Conservation (phyloP, 2,888 invertebrate species). For the Crepidodera aurea region DNA sequence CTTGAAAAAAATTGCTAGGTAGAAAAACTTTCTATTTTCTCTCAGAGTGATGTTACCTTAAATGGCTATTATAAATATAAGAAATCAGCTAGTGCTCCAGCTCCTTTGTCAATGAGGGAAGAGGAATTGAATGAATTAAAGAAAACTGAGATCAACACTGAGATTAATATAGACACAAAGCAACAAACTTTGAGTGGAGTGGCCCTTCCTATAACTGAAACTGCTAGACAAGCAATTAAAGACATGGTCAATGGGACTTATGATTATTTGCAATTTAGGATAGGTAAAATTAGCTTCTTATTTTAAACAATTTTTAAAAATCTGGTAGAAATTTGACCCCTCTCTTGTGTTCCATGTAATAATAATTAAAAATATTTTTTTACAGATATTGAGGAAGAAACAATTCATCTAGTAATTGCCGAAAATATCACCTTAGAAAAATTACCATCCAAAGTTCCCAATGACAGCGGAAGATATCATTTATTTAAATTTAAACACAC, state of each 20-base stretch:
- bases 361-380: no score
- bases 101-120: slow-evolving; percentile 88
- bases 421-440: slow-evolving; percentile 73
- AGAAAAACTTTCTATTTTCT: background rate
- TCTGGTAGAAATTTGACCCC: background rate
- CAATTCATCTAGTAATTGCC: slow-evolving; percentile 82
- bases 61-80: slow-evolving; percentile 84
- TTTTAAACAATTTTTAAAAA: slow-evolving; percentile 5
- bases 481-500: slow-evolving; percentile 90
- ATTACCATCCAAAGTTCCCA: slow-evolving; percentile 82
- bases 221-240: slow-evolving; percentile 77
- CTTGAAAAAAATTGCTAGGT: background rate
- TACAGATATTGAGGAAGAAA: slow-evolving; percentile 83
- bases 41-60: slow-evolving; percentile 79
- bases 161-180: slow-evolving; percentile 81
- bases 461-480: slow-evolving; percentile 89
- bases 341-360: no score
- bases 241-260: slow-evolving; percentile 78
- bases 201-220: slow-evolving; percentile 85
- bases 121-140: slow-evolving; percentile 84
- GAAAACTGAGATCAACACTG: slow-evolving; percentile 73
- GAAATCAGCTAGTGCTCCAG: slow-evolving; percentile 80
- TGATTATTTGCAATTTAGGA: slow-evolving; percentile 90
- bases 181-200: slow-evolving; percentile 93
- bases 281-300: slow-evolving; percentile 75